Base-by-base conservation (phyloP, 2,113 vertebrate genomes). In the Pelvicachromis taeniatus region DNA sequence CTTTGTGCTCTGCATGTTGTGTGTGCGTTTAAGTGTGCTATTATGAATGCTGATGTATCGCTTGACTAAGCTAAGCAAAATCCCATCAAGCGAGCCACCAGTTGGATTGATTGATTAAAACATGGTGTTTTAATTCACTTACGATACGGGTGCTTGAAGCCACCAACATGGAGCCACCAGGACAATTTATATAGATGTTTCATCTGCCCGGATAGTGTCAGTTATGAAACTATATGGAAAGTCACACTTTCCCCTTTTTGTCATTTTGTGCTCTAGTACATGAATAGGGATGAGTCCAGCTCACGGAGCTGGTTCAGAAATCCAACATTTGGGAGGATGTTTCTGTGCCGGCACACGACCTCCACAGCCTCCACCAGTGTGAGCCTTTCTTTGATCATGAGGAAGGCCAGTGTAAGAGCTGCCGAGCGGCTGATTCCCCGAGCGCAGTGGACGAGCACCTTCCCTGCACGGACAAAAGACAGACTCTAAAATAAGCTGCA, bases 361-460 rank as follows among this genome's bases (percentile, higher is more conserved):
- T 86, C 38, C 52, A 95, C 79, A 1, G 96, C 96, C 52, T 95
- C 89, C 3, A 90, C 31, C 1, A 96, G 82, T 2, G 91, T 82
- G 2, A 96, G 89, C 70, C 92, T 54, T 50, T 95, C 89, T 55
- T 87, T 91, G 82, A 96, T 96, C 95, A 96, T 95, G 75, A 96
- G 95, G 90, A 95, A 97, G 6, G 95, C 95, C 77, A 96, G 54
- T 0, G 94, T 93, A 3, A 97, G 90, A 1, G 95, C 85, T 1
- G 95, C 95, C 0, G 96, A 96, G 48, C 95, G 95, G 81, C 95
- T 96, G 89, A 96, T 92, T 59, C 95, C 96, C 54, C 95, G 90
- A 3, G 95, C 96, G 50, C 96, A 97, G 86, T 96, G 96, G 17
- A 96, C 95, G 6, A 97, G 90, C 33, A 96, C 95, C 65, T 88